Base-by-base conservation (phyloP, 2,797 vertebrate species). In the Xiphophorus birchmanni region DNA sequence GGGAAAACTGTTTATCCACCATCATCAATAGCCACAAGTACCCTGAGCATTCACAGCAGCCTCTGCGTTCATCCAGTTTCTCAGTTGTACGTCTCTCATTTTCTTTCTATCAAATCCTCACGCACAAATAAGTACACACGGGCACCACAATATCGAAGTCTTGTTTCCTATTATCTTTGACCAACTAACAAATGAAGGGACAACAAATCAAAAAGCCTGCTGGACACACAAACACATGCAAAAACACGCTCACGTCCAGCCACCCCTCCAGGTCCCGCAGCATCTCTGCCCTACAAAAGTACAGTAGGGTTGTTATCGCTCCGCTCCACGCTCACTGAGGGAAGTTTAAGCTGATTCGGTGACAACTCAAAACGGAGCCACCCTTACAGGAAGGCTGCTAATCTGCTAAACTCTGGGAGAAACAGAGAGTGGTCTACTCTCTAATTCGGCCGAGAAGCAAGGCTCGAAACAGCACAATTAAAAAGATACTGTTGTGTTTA, bases 301-400 rank as follows among this genome's bases (percentile, higher is more conserved):
- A 91, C 91, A 90, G 91, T 89, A 82, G 78, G 89, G 86, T 81
- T 90, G 95, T 96, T 96, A 96, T 96, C 96, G 83, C 94, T 81
- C 82, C 86, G 84, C 82, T 84, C 92, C 95, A 96, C 91, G 91
- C 95, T 94, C 45, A 87, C 94, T 93, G 94, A 95, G 93, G 92
- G 96, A 96, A 96, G 95, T 96, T 96, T 96, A 96, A 96, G 95
- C 95, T 95, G 95, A 96, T 96, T 93, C 92, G 18, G 82, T 93
- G 96, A 96, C 95, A 95, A 94, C 92, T 88, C 93, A 92, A 52
- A 93, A 94, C 92, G 35, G 74, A 93, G 92, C 93, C 92, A 87
- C 90, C 89, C 92, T 93, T 92, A 91, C 89, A 93, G 92, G 88
- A 69, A 89, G 83, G 89, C 87, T 87, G 83, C 90, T 96, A 96